Conservation (phyloP, 1,140 invertebrate genomes). For the Apis laboriosa region DNA sequence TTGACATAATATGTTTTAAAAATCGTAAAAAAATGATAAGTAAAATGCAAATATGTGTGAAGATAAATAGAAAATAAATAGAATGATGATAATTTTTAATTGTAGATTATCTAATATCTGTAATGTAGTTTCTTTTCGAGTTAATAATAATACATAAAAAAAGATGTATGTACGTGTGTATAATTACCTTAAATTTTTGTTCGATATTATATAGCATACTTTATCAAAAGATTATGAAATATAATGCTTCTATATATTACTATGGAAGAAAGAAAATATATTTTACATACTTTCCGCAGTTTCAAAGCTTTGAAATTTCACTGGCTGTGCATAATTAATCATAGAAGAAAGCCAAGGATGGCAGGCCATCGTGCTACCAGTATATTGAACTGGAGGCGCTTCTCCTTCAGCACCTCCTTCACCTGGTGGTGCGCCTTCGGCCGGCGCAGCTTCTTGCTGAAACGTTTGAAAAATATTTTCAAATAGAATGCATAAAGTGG, state of each 20-base stretch:
- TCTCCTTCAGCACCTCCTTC: conserved; percentile 83
- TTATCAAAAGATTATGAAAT: neutral
- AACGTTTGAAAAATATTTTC: conserved; percentile 7
- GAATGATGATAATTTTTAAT: no score
- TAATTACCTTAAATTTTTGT: no score
- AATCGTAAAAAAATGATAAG: no score
- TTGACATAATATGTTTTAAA: no score
- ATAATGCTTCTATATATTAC: neutral
- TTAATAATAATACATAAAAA: neutral
- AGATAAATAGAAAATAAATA: no score
- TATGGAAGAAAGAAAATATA: neutral
- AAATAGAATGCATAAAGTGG: neutral
- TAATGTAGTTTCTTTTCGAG: no score
- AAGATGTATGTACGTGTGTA: neutral
- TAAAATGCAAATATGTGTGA: no score
- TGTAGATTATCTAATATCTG: no score
- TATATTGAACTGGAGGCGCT: conserved; percentile 89
- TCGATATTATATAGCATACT: neutral
- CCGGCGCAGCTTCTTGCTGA: conserved; percentile 76
- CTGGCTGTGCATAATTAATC: conserved; percentile 99
- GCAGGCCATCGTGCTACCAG: conserved; percentile 98
- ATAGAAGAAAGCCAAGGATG: conserved; percentile 99
- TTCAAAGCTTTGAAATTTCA: conserved; percentile 99
- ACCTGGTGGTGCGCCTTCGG: conserved; percentile 72
- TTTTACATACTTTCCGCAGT: conserved; percentile 92